phyloP scores from a whole-genome alignment of 1,140 invertebrate genomes.

The Trachymyrmex cornetzi region DNA sequence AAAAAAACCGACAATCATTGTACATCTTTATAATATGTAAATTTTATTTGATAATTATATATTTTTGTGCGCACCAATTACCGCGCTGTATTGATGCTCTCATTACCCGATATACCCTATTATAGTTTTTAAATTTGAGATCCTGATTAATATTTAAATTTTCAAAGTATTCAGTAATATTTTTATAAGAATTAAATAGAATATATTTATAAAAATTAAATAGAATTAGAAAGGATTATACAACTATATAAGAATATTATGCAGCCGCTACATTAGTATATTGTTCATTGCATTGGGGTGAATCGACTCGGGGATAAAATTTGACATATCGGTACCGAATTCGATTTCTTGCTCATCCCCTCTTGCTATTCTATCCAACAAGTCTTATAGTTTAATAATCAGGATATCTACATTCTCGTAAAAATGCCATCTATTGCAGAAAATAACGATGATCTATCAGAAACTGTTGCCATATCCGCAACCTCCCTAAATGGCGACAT shows the following conservation, averaged over 20 bases:
- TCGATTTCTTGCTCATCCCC: background rate
- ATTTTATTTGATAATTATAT: too few species aligned
- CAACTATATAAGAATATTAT: background rate
- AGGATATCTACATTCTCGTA: constrained; percentile 13
- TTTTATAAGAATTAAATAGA: background rate
- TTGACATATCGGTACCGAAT: background rate
- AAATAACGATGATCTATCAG: constrained; percentile 29
- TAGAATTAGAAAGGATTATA: background rate
- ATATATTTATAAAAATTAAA: too few species aligned
- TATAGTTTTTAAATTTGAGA: too few species aligned
- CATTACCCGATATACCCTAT: too few species aligned
- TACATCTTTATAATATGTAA: too few species aligned
- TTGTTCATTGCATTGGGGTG: background rate
- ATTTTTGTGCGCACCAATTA: too few species aligned
- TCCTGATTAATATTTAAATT: too few species aligned
- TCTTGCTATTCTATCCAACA: background rate
- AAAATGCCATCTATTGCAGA: constrained; percentile 8
- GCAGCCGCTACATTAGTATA: background rate
- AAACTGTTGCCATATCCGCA: constrained; percentile 16
- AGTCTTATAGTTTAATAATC: constrained; percentile 5
- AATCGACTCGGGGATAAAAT: background rate
- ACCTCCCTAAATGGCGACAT: constrained; percentile 43
- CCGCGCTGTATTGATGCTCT: too few species aligned
- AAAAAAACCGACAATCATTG: too few species aligned
- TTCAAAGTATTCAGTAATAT: background rate